These are phyloP conservation scores for Tribolium freemani DNA, from an alignment of 2,888 invertebrate genomes.

Conservation along the genomic window DNA sequence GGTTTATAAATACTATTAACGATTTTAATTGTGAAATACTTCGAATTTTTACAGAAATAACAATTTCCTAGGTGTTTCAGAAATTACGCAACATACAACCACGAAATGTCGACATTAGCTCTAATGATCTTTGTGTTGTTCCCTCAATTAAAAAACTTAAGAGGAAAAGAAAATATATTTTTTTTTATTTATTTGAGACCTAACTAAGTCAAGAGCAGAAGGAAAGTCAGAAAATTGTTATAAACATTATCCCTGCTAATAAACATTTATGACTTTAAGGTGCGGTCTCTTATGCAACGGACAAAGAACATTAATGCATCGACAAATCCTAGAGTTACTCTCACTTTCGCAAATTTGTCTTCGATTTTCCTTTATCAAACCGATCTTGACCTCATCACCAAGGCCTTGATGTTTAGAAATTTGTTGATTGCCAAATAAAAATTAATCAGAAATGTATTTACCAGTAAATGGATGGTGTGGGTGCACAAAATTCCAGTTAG, in stretches of 20 bases:
- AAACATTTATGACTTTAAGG: neutral
- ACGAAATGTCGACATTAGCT: too few relatives aligned
- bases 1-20: neutral
- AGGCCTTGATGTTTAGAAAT: neutral
- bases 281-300: neutral
- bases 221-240: neutral
- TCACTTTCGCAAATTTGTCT: neutral
- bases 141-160: too few relatives aligned
- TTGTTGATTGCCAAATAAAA: neutral
- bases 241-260: neutral
- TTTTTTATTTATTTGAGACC: too few relatives aligned
- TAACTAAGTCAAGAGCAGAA: neutral
- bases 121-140: too few relatives aligned
- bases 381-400: neutral
- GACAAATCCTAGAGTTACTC: neutral
- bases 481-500: slow-evolving; percentile 90
- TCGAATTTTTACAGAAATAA: too few relatives aligned
- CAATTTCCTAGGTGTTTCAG: too few relatives aligned
- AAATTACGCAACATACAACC: too few relatives aligned
- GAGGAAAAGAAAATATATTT: too few relatives aligned
- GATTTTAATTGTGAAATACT: too few relatives aligned
- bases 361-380: neutral
- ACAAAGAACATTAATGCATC: neutral
- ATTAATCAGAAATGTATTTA: slow-evolving; percentile 63
- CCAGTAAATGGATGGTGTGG: slow-evolving; percentile 93